A percentile compares a stretch with the other conserved stretches of the same genome.
Evolutionary conservation across 2,888 invertebrate species (phyloP).

Genomic region (Napeogenes sylphis): DNA sequence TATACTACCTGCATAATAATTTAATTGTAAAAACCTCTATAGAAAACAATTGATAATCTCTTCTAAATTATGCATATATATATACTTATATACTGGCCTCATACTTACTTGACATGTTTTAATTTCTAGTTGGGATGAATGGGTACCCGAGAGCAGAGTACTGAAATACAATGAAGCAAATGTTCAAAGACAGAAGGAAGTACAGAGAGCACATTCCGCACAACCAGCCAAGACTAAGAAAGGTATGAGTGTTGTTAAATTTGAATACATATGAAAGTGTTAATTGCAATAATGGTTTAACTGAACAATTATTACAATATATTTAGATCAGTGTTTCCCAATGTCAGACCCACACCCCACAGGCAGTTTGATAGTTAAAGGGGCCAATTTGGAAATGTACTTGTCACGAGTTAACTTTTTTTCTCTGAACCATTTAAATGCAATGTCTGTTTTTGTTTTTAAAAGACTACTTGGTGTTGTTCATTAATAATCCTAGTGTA

Average conservation of each 20-base stretch:
- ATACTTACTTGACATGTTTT: not conserved
- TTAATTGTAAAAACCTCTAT: not conserved
- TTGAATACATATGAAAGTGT: too few relatives aligned
- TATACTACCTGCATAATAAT: not conserved
- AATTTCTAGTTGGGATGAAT: conserved; percentile 88
- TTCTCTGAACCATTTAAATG: too few relatives aligned
- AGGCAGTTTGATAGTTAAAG: too few relatives aligned
- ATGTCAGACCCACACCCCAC: too few relatives aligned
- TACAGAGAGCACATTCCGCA: conserved; percentile 87
- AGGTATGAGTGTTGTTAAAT: conserved; percentile 27
- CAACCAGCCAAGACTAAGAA: conserved; percentile 83
- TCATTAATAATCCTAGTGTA: too few relatives aligned
- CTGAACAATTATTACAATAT: not conserved
- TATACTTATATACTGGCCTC: too few relatives aligned
- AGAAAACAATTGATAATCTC: not conserved
- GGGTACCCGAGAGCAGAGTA: conserved; percentile 94
- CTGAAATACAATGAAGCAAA: conserved; percentile 94
- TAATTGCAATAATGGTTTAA: not conserved
- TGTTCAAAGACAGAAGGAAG: conserved; percentile 91
- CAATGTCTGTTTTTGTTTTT: too few relatives aligned
- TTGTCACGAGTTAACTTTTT: too few relatives aligned
- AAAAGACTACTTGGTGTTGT: too few relatives aligned
- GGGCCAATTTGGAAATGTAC: too few relatives aligned
- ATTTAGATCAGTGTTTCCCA: not conserved
- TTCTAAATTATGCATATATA: too few relatives aligned